Percentiles rank a stretch among this genome's conserved stretches.
Evolutionary conservation across 2,797 vertebrate genomes (phyloP).

Genomic region (Ataeniobius toweri): DNA sequence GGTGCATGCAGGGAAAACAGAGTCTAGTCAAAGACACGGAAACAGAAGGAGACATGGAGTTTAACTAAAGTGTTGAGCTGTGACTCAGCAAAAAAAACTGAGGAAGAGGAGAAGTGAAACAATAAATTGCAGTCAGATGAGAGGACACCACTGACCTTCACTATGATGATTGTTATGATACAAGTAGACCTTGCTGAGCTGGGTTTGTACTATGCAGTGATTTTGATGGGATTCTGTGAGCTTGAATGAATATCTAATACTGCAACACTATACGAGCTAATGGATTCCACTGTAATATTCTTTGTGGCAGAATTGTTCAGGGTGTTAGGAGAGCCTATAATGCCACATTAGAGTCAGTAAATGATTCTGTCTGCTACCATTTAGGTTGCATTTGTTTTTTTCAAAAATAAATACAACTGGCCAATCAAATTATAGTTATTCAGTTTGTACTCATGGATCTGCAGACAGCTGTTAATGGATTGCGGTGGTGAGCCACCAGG

Average conservation of each 20-base stretch:
- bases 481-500: neutral
- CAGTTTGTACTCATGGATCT: neutral
- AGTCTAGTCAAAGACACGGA: conserved; percentile 16
- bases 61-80: conserved; percentile 14
- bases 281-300: neutral
- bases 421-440: conserved; percentile 3
- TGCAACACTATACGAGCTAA: conserved; percentile 9
- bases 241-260: conserved; percentile 12
- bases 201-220: conserved; percentile 9
- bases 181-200: conserved; percentile 6
- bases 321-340: neutral
- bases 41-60: conserved; percentile 8
- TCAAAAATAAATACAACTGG: neutral
- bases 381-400: neutral
- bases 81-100: conserved; percentile 51
- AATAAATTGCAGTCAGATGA: conserved; percentile 24
- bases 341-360: neutral
- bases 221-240: conserved; percentile 13
- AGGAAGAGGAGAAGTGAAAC: conserved; percentile 17
- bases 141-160: conserved; percentile 10
- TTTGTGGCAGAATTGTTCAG: conserved; percentile 8
- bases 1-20: conserved; percentile 3
- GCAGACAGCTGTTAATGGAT: neutral
- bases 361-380: conserved; percentile 1
- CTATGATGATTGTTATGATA: neutral